phyloP scores from a whole-genome alignment of 2,797 vertebrate species.

The Sebastes trivittatus region DNA sequence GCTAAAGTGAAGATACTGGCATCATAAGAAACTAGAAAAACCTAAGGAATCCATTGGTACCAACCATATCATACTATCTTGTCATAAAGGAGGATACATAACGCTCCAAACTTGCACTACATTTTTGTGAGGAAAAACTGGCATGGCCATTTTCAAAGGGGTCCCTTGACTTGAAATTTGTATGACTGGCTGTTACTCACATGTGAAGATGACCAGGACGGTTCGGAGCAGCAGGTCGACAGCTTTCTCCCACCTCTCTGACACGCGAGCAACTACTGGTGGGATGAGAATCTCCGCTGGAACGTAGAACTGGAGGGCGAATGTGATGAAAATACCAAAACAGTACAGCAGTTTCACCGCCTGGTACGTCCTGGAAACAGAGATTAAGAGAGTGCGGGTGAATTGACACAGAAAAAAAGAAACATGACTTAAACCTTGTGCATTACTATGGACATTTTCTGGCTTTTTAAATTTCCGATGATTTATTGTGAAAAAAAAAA shows the following conservation, averaged over 20 bases:
- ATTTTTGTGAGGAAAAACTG: too few relatives aligned
- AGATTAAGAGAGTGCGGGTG: not conserved
- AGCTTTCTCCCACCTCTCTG: conserved; percentile 76
- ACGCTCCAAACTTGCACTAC: too few relatives aligned
- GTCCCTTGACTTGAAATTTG: too few relatives aligned
- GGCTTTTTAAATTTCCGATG: too few relatives aligned
- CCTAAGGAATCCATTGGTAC: too few relatives aligned
- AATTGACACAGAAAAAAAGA: not conserved
- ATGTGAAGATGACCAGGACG: conserved; percentile 88
- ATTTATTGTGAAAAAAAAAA: too few relatives aligned
- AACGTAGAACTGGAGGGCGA: conserved; percentile 96
- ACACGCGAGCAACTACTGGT: conserved; percentile 73
- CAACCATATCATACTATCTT: too few relatives aligned
- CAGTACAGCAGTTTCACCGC: conserved; percentile 95
- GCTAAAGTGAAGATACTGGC: too few relatives aligned
- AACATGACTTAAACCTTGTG: not conserved
- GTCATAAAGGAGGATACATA: too few relatives aligned
- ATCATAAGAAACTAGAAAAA: too few relatives aligned
- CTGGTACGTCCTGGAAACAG: conserved; percentile 90
- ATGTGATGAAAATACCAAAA: conserved; percentile 94
- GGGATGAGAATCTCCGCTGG: conserved; percentile 94
- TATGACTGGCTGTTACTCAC: conserved; percentile 78
- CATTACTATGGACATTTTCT: too few relatives aligned
- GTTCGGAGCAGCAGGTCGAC: conserved; percentile 87
- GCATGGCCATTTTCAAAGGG: too few relatives aligned